Percentiles rank a stretch among this genome's conserved stretches.
Conservation (phyloP, 92 coral and sea anemone genomes). For the Paragorgia papillata region DNA sequence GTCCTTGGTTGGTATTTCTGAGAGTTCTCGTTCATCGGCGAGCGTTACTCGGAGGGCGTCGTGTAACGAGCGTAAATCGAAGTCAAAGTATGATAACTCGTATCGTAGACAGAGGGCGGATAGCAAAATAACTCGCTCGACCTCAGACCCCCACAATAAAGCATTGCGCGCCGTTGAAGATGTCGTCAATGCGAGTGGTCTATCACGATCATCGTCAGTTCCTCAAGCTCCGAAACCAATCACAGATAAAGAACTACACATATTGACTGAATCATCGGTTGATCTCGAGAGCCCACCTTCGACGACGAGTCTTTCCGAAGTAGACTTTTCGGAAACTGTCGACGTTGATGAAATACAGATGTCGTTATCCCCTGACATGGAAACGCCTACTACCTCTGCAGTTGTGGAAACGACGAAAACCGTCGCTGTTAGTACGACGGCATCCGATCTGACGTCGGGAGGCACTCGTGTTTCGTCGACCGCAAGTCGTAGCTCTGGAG, state of each 20-base stretch:
- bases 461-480: background rate
- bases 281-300: conserved; percentile 24
- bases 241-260: conserved; percentile 5
- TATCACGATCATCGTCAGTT: conserved; percentile 87
- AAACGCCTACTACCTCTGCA: background rate
- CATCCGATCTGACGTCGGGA: background rate
- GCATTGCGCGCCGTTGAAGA: conserved; percentile 71
- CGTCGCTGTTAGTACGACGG: background rate
- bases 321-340: conserved; percentile 19
- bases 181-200: conserved; percentile 38
- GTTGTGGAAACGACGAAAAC: background rate
- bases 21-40: conserved; percentile 22
- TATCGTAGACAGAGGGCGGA: conserved; percentile 62
- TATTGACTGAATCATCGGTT: conserved; percentile 17
- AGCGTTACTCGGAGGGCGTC: conserved; percentile 48
- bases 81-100: conserved; percentile 6
- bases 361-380: conserved; percentile 38
- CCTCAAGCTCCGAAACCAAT: conserved; percentile 71
- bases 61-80: conserved; percentile 43
- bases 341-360: conserved; percentile 38
- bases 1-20: conserved; percentile 28
- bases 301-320: conserved; percentile 33
- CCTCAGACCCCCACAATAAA: conserved; percentile 83
- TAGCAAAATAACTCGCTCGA: conserved; percentile 74
- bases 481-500: background rate